Percentiles rank a stretch among this genome's conserved stretches.
phyloP scores from a whole-genome alignment of 2,113 vertebrate genomes.

The Microtus pennsylvanicus region DNA sequence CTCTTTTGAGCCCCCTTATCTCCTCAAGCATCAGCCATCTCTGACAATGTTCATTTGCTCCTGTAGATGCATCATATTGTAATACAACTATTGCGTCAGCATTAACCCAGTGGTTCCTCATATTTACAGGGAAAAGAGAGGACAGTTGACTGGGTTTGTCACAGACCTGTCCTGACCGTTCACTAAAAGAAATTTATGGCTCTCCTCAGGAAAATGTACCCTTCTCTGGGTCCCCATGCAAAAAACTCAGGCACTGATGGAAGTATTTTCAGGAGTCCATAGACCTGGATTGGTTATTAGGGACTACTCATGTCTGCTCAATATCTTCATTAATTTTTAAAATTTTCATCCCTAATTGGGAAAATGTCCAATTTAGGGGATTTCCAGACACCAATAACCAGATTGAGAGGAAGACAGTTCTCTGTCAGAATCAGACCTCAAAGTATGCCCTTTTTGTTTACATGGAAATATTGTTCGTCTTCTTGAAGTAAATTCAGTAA shows the following conservation, averaged over 20 bases:
- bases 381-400: not conserved
- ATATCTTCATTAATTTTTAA: not conserved
- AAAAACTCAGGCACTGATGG: too few relatives aligned
- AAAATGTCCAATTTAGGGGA: not conserved
- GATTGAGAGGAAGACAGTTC: not conserved
- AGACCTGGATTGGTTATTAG: not conserved
- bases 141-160: not conserved
- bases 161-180: not conserved
- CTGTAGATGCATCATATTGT: too few relatives aligned
- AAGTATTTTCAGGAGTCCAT: not conserved
- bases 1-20: too few relatives aligned
- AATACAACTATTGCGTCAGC: not conserved
- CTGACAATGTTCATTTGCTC: not conserved
- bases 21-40: not conserved
- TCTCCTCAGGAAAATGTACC: not conserved
- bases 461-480: not conserved
- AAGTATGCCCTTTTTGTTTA: not conserved
- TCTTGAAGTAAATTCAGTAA: not conserved
- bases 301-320: not conserved
- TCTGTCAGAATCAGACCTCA: not conserved
- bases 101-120: not conserved
- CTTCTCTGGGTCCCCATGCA: too few relatives aligned
- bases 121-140: not conserved
- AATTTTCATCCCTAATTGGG: not conserved
- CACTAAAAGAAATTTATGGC: not conserved